Evolutionary conservation across 1,140 invertebrate genomes (phyloP).

Genomic region (Latrodectus geometricus): DNA sequence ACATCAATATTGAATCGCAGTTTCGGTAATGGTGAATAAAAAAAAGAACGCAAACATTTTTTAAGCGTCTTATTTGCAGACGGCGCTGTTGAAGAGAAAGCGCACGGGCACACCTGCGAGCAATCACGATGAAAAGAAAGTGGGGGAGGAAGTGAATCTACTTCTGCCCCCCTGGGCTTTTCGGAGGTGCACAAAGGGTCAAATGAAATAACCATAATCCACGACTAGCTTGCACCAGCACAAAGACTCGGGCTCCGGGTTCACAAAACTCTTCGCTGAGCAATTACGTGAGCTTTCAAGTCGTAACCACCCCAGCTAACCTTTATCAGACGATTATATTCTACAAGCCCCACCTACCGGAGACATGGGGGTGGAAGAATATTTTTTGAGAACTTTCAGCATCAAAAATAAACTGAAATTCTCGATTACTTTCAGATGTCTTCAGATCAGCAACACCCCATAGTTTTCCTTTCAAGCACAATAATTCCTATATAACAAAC

Average conservation of each 20-base stretch:
- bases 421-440: too few species aligned
- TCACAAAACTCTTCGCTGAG: slow-evolving; percentile 40
- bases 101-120: slow-evolving; percentile 1
- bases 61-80: slow-evolving; percentile 1
- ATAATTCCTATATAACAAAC: too few species aligned
- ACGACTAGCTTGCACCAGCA: slow-evolving; percentile 37
- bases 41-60: not conserved
- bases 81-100: not conserved
- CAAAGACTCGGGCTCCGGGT: slow-evolving; percentile 46
- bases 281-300: slow-evolving; percentile 46
- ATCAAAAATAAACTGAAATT: too few species aligned
- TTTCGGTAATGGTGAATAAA: not conserved
- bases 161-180: not conserved
- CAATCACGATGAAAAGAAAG: slow-evolving; percentile 19
- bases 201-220: slow-evolving; percentile 54
- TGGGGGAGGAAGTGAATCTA: not conserved
- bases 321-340: slow-evolving; percentile 42
- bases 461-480: too few species aligned
- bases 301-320: slow-evolving; percentile 34
- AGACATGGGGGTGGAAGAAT: too few species aligned
- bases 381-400: too few species aligned
- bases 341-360: too few species aligned
- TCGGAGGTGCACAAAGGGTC: slow-evolving; percentile 46
- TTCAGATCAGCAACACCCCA: too few species aligned
- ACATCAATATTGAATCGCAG: slow-evolving; percentile 33